phyloP scores from a whole-genome alignment of 1,140 invertebrate species.

The Conus betulinus region DNA sequence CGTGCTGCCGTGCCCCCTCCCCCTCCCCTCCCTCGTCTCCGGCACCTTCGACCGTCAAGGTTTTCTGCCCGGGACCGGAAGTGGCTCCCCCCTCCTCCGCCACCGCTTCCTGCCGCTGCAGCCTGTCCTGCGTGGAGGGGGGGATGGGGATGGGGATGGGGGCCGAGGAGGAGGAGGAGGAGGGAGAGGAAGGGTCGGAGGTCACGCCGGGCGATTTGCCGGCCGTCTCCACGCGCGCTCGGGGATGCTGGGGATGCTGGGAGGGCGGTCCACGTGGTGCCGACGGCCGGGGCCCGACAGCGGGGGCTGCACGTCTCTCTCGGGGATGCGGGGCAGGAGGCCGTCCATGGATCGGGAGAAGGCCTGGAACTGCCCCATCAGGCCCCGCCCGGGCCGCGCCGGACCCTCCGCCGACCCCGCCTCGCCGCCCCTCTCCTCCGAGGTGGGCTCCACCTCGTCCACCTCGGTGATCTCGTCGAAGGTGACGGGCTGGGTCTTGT shows the following conservation, averaged over 20 bases:
- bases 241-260: constrained; percentile 49
- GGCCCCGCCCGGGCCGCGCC: constrained; percentile 42
- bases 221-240: constrained; percentile 37
- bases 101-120: background rate
- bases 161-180: background rate
- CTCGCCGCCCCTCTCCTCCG: background rate
- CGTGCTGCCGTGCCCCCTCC: constrained; percentile 33
- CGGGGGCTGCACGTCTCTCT: constrained; percentile 4
- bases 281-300: constrained; percentile 26
- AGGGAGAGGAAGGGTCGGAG: background rate
- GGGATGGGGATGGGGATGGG: background rate
- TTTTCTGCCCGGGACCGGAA: background rate
- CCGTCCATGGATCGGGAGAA: constrained; percentile 79
- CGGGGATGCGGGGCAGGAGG: constrained; percentile 69
- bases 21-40: background rate
- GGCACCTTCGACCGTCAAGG: background rate
- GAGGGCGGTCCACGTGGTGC: constrained; percentile 30
- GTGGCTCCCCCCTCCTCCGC: background rate
- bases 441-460: constrained; percentile 52
- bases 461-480: constrained; percentile 86
- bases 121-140: constrained; percentile 8
- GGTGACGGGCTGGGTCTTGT: constrained; percentile 84
- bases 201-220: background rate
- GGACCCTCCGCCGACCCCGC: background rate
- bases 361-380: constrained; percentile 65